phyloP scores from a whole-genome alignment of 2,113 vertebrate genomes.

The Oostethus manadensis region DNA sequence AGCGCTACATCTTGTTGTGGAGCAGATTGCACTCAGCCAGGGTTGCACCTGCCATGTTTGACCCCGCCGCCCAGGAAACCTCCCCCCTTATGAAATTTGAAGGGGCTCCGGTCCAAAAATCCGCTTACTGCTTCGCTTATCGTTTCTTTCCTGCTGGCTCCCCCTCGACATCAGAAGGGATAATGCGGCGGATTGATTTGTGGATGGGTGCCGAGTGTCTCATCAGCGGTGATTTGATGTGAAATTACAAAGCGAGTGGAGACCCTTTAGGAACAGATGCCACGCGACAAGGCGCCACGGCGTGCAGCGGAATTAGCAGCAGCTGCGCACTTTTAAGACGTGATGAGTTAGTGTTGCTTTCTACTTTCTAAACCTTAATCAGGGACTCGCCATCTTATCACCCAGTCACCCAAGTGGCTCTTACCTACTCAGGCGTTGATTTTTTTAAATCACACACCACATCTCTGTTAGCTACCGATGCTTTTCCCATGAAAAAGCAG shows the following conservation, averaged over 20 bases:
- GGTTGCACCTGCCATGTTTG: constrained; percentile 49
- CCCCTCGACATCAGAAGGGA: constrained; percentile 13
- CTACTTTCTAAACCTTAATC: neutral
- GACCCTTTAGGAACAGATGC: constrained; percentile 29
- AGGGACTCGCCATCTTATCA: constrained; percentile 1
- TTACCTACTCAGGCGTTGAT: neutral
- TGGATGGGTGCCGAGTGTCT: constrained; percentile 19
- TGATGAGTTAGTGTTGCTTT: constrained; percentile 13
- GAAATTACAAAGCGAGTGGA: constrained; percentile 30
- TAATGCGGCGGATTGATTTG: constrained; percentile 27
- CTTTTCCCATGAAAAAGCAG: no score
- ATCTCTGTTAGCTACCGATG: no score
- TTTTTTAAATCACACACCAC: neutral
- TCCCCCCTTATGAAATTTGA: constrained; percentile 38
- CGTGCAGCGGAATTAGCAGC: constrained; percentile 12
- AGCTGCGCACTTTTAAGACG: constrained; percentile 17
- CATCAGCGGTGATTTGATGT: constrained; percentile 28
- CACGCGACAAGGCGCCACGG: constrained; percentile 19
- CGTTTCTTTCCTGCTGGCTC: constrained; percentile 17
- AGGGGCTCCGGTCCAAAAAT: constrained; percentile 32
- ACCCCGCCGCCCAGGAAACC: constrained; percentile 30
- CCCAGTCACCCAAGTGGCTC: neutral
- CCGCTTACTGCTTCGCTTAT: constrained; percentile 32
- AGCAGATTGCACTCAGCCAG: constrained; percentile 45
- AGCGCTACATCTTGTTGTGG: constrained; percentile 42